Base-by-base conservation (phyloP, 2,113 vertebrate species). In the Carlito syrichta region DNA sequence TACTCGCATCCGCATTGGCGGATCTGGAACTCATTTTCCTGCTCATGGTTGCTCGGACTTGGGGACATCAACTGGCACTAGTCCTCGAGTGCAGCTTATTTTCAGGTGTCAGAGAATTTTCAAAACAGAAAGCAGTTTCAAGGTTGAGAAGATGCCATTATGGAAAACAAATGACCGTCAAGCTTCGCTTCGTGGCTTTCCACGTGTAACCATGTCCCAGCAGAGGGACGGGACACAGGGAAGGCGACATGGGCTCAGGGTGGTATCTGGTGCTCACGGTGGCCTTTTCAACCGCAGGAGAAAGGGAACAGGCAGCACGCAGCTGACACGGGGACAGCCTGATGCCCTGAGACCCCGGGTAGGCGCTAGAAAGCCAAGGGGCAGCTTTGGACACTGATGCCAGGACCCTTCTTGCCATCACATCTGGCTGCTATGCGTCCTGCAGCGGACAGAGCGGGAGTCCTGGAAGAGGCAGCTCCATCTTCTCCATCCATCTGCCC, bases 91-190 rank as follows among this genome's bases (percentile, higher is more conserved):
- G 58, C 0, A 45, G 94, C 86, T 56, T 54, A 25, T 96, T 97
- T 93, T 89, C 86, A 69, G 86, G 83, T 94, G 97, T 91, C 94
- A 84, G 92, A 76, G 69, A 79, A 95, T 96, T 95, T 97, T 86
- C 89, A 20, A 69, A 96, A 84, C 97, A 97, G 95, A 97, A 97
- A 96, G 94, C 52, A 76, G 94, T 95, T 97, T 96, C 95, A 96
- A 95, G 97, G 95, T 97, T 97, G 97, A 97, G 94, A 50, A 95
- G 94, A 60, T 48, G 78, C 86, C 7, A 17, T 94, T 78, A 91
- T 30, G 52, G 89, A 71, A 84, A 91, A 69, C 82, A 73, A 89
- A 87, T 11, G 22, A 25, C 3, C 2, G 71, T 56, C 82, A 12
- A 14, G 73, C 71, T 13, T 0, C 6, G 91, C 25, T 1, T 8